Conservation (phyloP, 1,140 invertebrate species). For the Drosophila simulans region DNA sequence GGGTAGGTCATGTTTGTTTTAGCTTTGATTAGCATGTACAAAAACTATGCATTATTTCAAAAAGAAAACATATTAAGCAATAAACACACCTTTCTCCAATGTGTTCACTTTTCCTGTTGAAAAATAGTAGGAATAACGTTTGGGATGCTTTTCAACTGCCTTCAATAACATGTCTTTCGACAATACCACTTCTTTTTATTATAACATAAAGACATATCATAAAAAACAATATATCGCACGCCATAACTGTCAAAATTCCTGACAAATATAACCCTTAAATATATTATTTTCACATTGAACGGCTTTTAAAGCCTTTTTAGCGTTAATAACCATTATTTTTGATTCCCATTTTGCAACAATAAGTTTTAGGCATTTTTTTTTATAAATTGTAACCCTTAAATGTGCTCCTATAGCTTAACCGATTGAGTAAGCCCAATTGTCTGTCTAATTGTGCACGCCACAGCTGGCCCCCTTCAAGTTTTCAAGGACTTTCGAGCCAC, state of each 20-base stretch:
- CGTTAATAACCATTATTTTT: background rate
- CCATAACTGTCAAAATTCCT: background rate
- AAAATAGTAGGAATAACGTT: background rate
- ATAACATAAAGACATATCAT: background rate
- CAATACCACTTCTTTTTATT: background rate
- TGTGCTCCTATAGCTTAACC: conserved; percentile 14
- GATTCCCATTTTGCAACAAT: conserved; percentile 27
- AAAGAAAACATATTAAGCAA: background rate
- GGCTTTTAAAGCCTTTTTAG: conserved; percentile 1
- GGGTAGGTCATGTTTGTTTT: conserved; percentile 7
- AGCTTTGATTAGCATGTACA: conserved; percentile 16
- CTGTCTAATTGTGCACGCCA: conserved; percentile 49
- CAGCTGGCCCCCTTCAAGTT: conserved; percentile 51
- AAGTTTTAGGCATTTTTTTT: conserved; percentile 2
- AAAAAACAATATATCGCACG: too few species aligned
- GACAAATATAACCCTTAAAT: background rate
- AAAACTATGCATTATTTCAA: background rate
- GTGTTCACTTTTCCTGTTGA: background rate
- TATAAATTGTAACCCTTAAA: conserved; percentile 34
- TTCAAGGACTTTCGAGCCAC: conserved; percentile 38
- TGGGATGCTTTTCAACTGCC: background rate
- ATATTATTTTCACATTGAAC: background rate
- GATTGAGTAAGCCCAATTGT: conserved; percentile 40
- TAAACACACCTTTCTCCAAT: background rate
- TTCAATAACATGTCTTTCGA: too few species aligned